phyloP scores from a whole-genome alignment of 1,140 invertebrate genomes.

The Subanguina moxae region DNA sequence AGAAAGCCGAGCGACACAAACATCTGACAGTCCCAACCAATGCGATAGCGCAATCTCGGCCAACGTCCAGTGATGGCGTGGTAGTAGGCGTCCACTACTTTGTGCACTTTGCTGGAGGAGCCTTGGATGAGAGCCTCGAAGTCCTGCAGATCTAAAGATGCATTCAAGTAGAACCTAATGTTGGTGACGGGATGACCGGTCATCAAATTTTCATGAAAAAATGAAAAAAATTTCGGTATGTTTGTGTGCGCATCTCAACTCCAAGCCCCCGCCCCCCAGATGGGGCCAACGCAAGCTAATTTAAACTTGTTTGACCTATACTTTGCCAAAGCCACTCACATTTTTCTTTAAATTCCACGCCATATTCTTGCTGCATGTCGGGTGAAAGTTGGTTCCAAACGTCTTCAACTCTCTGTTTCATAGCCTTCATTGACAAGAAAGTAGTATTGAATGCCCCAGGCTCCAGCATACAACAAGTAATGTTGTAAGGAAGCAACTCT shows the following conservation, averaged over 20 bases:
- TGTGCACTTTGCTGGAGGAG: constrained; percentile 33
- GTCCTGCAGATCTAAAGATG: constrained; percentile 32
- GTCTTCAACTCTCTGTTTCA: constrained; percentile 33
- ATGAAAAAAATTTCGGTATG: no score
- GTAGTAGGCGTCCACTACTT: constrained; percentile 56
- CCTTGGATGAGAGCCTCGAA: constrained; percentile 21
- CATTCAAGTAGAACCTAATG: no score
- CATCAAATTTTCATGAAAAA: no score
- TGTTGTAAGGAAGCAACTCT: constrained; percentile 46
- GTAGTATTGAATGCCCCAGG: constrained; percentile 58
- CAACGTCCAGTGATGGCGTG: constrained; percentile 53
- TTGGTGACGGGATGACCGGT: no score
- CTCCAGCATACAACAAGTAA: constrained; percentile 57
- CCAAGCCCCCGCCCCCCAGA: no score
- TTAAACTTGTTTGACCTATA: neutral
- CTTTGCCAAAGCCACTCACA: constrained; percentile 52
- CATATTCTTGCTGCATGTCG: constrained; percentile 52
- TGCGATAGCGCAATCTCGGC: constrained; percentile 50
- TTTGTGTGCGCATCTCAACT: no score
- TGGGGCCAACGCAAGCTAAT: constrained; percentile 10
- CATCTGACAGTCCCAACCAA: constrained; percentile 53
- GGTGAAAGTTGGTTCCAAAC: constrained; percentile 37
- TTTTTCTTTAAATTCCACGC: constrained; percentile 47
- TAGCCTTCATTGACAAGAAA: constrained; percentile 18
- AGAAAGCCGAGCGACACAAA: constrained; percentile 49